Evolutionary conservation across 2,888 invertebrate species (phyloP), one percentile per base, ranked within the genome.

Genomic region (Cryptops parisi): DNA sequence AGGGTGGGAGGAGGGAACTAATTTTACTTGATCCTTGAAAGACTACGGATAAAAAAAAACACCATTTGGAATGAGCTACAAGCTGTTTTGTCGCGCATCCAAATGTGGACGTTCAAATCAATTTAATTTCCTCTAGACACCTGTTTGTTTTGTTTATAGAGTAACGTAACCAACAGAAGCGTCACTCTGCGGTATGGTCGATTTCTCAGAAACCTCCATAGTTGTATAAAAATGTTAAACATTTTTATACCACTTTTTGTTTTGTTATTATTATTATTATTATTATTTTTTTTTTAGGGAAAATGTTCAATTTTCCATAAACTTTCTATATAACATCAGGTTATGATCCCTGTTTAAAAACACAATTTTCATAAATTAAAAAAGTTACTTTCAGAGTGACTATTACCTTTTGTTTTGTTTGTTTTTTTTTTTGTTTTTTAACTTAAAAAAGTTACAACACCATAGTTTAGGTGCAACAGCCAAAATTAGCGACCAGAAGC

Each of bases 1-100:
- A n/a, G n/a, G n/a, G n/a, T 4, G n/a, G n/a, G 4, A 27, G 26
- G 26, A 6, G 22, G 26, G 6, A 17, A 26, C 3, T 23, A 5
- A 22, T 46, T 23, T 22, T 23, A 6, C 17, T 9, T 17, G 22
- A 19, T 9, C 17, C 6, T 21, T 12, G 47, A 39, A 49, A 49
- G 23, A 49, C 46, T 41, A 41, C 17, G 17, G 43, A 47, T 17
- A 5, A 38, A 12, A 49, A 47, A 49, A 49, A 38, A 40, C 38
- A 24, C 22, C 49, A 49, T 40, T 40, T 49, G 49, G 49, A 39
- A 49, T 49, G 49, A 49, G 49, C 38, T 39, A 49, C 49, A 49
- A 49, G 38, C 33, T 49, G 46, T 17, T 46, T 41, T 41, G 46
- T 23, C 23, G 46, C 46, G 6, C 46, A 46, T 46, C 46, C 46